Conservation (phyloP, 2,113 vertebrate species). For the Sebastes schlegelii region DNA sequence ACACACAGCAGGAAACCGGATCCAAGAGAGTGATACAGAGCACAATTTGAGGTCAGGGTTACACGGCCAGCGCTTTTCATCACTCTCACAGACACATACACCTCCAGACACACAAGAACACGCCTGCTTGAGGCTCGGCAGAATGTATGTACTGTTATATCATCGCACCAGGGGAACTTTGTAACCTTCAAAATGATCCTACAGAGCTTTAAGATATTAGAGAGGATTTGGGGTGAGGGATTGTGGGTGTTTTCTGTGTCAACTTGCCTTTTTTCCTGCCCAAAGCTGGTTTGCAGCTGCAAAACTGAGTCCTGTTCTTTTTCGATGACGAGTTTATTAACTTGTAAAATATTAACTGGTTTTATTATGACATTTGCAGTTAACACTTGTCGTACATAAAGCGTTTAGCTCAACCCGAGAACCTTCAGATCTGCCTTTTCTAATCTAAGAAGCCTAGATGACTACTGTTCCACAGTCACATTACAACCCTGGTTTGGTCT, state of each 20-base stretch:
- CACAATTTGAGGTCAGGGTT: conserved; percentile 55
- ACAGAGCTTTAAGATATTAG: conserved; percentile 6
- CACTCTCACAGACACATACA: background rate
- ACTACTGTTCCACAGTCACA: too few species aligned
- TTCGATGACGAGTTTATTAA: background rate
- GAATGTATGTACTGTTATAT: conserved; percentile 26
- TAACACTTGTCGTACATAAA: background rate
- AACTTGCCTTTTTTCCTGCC: background rate
- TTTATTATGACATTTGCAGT: background rate
- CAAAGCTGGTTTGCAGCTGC: conserved; percentile 20
- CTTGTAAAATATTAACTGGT: background rate
- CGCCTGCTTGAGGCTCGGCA: background rate
- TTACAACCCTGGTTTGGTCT: too few species aligned
- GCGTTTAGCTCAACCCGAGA: background rate
- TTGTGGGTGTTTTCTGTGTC: conserved; percentile 23
- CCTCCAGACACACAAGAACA: background rate
- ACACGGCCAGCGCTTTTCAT: conserved; percentile 45
- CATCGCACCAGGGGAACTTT: conserved; percentile 12
- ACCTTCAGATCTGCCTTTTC: background rate
- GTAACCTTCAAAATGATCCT: conserved; percentile 20
- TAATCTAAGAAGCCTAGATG: background rate
- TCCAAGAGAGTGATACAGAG: conserved; percentile 36
- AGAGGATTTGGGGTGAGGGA: background rate
- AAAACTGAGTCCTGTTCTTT: background rate
- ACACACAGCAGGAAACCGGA: conserved; percentile 54